Percentiles rank a stretch among this genome's conserved stretches.
phyloP scores from a whole-genome alignment of 2,113 vertebrate species.

The Tylochromis polylepis region DNA sequence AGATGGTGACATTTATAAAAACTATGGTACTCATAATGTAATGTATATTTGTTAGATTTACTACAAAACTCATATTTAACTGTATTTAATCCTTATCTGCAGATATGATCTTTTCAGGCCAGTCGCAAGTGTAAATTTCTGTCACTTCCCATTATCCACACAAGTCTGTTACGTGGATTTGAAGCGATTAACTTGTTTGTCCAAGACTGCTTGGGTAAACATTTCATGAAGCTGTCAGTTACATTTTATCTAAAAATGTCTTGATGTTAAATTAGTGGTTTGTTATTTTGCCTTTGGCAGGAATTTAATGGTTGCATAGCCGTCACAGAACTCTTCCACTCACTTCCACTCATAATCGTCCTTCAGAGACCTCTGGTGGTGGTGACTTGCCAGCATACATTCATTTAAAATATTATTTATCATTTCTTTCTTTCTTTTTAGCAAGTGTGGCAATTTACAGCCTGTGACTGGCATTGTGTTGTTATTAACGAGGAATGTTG shows the following conservation, averaged over 20 bases:
- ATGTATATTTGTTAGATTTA: background rate
- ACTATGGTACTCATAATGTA: background rate
- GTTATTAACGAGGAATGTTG: conserved; percentile 37
- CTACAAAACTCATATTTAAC: background rate
- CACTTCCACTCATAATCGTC: background rate
- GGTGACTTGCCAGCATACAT: background rate
- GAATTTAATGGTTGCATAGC: background rate
- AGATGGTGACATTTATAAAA: background rate
- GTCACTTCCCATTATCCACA: background rate
- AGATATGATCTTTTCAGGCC: background rate
- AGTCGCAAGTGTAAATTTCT: background rate
- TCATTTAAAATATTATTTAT: background rate
- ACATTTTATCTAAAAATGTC: background rate
- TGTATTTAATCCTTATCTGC: background rate
- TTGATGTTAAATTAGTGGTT: background rate
- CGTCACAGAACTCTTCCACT: background rate
- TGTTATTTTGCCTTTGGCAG: background rate
- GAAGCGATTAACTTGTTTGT: background rate
- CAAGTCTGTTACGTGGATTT: background rate
- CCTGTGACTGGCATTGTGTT: background rate
- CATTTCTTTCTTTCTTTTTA: background rate
- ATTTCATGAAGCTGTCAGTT: background rate
- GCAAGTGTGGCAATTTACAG: conserved; percentile 28
- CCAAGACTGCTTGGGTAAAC: background rate
- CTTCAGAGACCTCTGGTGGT: conserved; percentile 55